A percentile compares a stretch with the other conserved stretches of the same genome.
Evolutionary conservation across 2,888 invertebrate species (phyloP).

Genomic region (Yponomeuta malinellus): DNA sequence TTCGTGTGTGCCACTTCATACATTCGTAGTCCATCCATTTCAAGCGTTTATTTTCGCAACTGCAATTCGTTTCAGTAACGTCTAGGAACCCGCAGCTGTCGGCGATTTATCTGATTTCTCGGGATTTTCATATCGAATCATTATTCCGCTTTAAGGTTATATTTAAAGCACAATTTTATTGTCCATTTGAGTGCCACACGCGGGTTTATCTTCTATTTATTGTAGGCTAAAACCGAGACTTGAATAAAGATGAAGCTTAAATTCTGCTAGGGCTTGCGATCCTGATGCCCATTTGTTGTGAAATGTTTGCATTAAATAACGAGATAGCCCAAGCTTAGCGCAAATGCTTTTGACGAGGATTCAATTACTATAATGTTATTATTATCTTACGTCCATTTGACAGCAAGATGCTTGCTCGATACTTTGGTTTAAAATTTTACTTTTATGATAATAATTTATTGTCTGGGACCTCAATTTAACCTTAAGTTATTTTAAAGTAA

Average conservation of each 20-base stretch:
- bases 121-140: constrained; percentile 18
- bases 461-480: too few relatives aligned
- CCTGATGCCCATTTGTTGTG: background rate
- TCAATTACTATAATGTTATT: background rate
- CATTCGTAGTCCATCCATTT: background rate
- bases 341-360: constrained; percentile 5
- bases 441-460: too few relatives aligned
- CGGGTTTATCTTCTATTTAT: constrained; percentile 3
- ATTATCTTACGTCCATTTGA: background rate
- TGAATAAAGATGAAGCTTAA: background rate
- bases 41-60: background rate
- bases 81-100: constrained; percentile 22
- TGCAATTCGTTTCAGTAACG: constrained; percentile 21
- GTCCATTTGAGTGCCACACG: constrained; percentile 25
- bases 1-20: background rate
- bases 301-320: background rate
- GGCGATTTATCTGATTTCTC: constrained; percentile 25
- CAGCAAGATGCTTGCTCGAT: too few relatives aligned
- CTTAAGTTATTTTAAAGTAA: too few relatives aligned
- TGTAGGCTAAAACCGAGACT: background rate
- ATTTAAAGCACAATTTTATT: constrained; percentile 32
- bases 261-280: background rate
- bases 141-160: constrained; percentile 28
- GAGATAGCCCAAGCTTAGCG: background rate
- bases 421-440: too few relatives aligned